Evolutionary conservation across 1,140 invertebrate genomes (phyloP).

Genomic region (Camponotus pennsylvanicus): DNA sequence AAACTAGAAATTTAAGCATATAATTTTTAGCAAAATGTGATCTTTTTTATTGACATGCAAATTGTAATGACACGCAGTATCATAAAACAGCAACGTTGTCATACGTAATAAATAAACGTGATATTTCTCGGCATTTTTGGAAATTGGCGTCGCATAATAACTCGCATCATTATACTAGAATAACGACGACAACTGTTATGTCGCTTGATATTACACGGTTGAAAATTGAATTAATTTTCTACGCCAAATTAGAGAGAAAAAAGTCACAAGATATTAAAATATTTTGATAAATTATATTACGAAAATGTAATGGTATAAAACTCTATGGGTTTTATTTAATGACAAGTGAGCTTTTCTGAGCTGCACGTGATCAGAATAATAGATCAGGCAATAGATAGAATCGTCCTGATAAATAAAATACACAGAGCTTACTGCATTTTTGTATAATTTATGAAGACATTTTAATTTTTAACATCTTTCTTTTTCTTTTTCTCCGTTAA

Average conservation of each 20-base stretch:
- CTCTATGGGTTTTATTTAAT: too few species aligned
- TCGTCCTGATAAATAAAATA: too few species aligned
- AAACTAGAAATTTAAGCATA: neutral
- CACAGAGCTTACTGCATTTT: neutral
- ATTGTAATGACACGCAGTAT: neutral
- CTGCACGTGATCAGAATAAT: too few species aligned
- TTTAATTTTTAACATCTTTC: neutral
- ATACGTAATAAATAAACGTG: neutral
- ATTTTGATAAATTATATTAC: too few species aligned
- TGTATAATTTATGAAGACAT: neutral
- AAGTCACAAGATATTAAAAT: too few species aligned
- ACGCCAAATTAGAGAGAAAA: too few species aligned
- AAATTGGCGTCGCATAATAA: slow-evolving; percentile 10
- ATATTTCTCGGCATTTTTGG: neutral
- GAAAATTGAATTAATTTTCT: too few species aligned
- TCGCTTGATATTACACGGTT: too few species aligned
- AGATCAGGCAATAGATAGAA: too few species aligned
- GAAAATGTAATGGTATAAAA: too few species aligned
- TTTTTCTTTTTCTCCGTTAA: neutral
- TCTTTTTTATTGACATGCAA: neutral
- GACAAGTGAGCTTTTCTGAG: too few species aligned
- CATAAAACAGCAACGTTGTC: neutral
- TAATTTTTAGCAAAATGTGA: neutral
- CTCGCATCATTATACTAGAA: slow-evolving; percentile 9
- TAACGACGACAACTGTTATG: too few species aligned